phyloP scores from a whole-genome alignment of 2,888 invertebrate genomes.

The Clunio marinus region DNA sequence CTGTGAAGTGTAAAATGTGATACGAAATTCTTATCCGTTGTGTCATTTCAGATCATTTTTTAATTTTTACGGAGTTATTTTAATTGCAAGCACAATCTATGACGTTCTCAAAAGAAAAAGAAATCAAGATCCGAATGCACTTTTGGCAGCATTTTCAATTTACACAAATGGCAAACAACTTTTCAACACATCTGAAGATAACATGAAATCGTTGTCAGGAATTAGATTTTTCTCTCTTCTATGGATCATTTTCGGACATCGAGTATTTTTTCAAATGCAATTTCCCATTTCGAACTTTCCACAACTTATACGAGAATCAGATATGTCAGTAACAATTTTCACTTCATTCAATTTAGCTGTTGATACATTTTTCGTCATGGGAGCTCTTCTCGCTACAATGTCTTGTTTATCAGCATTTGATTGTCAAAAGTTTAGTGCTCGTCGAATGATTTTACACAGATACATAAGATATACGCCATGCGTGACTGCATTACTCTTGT shows the following conservation, averaged over 20 bases:
- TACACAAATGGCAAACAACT: constrained; percentile 40
- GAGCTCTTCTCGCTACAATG: constrained; percentile 57
- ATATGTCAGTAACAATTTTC: constrained; percentile 40
- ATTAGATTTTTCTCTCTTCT: constrained; percentile 40
- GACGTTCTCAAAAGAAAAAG: constrained; percentile 40
- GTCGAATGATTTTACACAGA: constrained; percentile 51
- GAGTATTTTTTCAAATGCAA: constrained; percentile 37
- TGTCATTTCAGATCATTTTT: constrained; percentile 42
- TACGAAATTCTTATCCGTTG: not conserved
- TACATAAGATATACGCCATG: constrained; percentile 56
- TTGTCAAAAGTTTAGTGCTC: constrained; percentile 47
- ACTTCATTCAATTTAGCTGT: constrained; percentile 45
- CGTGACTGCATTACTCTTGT: constrained; percentile 53
- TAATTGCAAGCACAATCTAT: constrained; percentile 42
- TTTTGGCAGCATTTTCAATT: constrained; percentile 39
- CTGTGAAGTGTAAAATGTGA: not conserved
- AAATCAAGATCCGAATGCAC: not conserved
- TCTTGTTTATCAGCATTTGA: constrained; percentile 43
- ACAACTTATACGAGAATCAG: constrained; percentile 40
- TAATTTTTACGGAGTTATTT: constrained; percentile 39
- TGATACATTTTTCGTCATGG: constrained; percentile 61
- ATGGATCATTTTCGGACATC: constrained; percentile 40
- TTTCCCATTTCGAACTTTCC: constrained; percentile 39
- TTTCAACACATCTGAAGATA: constrained; percentile 18
- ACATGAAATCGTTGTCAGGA: constrained; percentile 25